phyloP scores from a whole-genome alignment of 2,797 vertebrate genomes.

The Dendrocincla fuliginosa region DNA sequence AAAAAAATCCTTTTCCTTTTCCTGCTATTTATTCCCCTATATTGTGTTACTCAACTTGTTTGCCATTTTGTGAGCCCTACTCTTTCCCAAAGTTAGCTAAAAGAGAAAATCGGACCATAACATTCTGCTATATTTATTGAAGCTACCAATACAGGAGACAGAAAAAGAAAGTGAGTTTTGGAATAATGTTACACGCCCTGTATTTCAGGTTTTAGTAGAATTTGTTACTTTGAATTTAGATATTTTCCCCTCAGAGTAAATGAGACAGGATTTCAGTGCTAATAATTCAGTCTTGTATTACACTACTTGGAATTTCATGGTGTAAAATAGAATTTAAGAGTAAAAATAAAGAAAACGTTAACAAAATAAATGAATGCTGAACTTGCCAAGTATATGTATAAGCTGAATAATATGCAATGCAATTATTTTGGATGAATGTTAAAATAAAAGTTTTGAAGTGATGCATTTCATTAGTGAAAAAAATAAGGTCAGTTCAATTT shows the following conservation, averaged over 20 bases:
- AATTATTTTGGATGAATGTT: not conserved
- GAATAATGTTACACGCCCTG: not conserved
- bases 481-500: not conserved
- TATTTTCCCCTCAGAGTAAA: not conserved
- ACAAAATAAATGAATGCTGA: not conserved
- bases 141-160: not conserved
- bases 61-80: constrained; percentile 33
- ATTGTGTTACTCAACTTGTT: not conserved
- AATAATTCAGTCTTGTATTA: not conserved
- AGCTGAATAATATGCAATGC: not conserved
- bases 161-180: not conserved
- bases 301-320: not conserved
- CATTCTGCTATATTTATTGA: not conserved
- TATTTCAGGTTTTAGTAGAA: not conserved
- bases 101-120: not conserved
- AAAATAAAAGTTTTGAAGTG: not conserved
- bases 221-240: not conserved
- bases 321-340: not conserved
- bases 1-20: constrained; percentile 40
- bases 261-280: not conserved
- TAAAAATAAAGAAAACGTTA: not conserved
- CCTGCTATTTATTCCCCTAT: constrained; percentile 11
- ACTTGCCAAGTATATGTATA: not conserved
- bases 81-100: constrained; percentile 19
- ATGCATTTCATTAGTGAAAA: not conserved